Base-by-base conservation (phyloP, 2,888 invertebrate species). In the Strigamia maritima region DNA sequence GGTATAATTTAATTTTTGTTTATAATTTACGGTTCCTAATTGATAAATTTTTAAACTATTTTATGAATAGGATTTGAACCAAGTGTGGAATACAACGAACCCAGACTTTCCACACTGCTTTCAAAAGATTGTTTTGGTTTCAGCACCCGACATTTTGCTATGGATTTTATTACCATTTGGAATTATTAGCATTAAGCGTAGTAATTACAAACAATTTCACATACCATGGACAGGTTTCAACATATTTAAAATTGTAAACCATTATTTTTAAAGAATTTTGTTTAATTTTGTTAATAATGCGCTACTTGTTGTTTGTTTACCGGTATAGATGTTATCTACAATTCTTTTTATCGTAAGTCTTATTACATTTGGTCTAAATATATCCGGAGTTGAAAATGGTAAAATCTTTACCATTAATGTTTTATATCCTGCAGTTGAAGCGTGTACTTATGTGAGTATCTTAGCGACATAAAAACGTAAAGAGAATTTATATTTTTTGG, bases 51-150 rank as follows among this genome's bases (percentile, higher is more conserved):
- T 19, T 19, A 28, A 12, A 1, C 35, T 6, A 35, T 35, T 6
- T 35, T 35, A 4, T 35, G 6, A n/a, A 6, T 38, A 77, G 77
- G 91, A 95, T 87, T 85, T 87, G 82, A 89, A 90, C 82, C 84
- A 91, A 83, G 91, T 94, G 79, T 95, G 95, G 95, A 85, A 92
- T 84, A 92, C 96, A 22, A 88, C 90, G 8, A 89, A 92, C 86
- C 98, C 96, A 40, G 92, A 94, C 85, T 89, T 98, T 82, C 94
- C 97, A 81, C 90, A 90, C 81, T 88, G 88, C 82, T 87, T 87
- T 82, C 85, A 87, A 83, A 84, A 86, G 81, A 87, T 87, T 0
- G 83, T 86, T 10, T 82, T 88, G n/a, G 83, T 86, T 14, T 88
- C 87, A 87, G 83, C 86, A 14, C 87, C 88, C 3, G 85, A 86